These are phyloP conservation scores for Melolontha melolontha DNA, from an alignment of 2,888 invertebrate species.

Conservation along the genomic window DNA sequence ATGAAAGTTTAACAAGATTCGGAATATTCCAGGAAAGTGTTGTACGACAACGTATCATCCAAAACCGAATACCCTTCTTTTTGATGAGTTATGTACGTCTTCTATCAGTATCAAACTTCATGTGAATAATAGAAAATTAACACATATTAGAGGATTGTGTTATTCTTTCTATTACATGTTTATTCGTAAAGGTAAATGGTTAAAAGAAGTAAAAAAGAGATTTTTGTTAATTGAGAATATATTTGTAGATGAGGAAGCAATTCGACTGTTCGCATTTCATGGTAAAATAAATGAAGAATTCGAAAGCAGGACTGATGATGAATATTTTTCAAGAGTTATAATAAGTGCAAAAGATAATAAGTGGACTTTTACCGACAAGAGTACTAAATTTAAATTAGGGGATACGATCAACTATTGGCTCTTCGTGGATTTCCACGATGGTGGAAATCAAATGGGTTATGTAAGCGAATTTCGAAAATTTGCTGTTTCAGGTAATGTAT, in stretches of 20 bases:
- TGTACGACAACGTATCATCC: background rate
- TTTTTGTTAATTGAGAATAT: background rate
- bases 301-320: constrained; percentile 74
- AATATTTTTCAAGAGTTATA: constrained; percentile 75
- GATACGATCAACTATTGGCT: constrained; percentile 83
- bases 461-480: constrained; percentile 73
- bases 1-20: background rate
- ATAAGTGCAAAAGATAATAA: constrained; percentile 71
- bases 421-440: constrained; percentile 76
- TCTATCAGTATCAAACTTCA: constrained; percentile 6
- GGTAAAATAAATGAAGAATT: constrained; percentile 81
- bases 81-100: background rate
- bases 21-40: constrained; percentile 20
- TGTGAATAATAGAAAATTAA: constrained; percentile 9
- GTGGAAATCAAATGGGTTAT: constrained; percentile 70
- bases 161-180: constrained; percentile 14
- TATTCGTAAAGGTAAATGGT: constrained; percentile 5
- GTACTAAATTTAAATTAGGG: constrained; percentile 71
- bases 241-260: constrained; percentile 71
- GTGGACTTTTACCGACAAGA: constrained; percentile 76
- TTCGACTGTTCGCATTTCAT: constrained; percentile 80
- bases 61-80: background rate
- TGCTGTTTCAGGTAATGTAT: constrained; percentile 68
- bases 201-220: background rate
- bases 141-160: constrained; percentile 8